Conservation (phyloP, 2,888 invertebrate genomes). For the Lasioglossum malachurum region DNA sequence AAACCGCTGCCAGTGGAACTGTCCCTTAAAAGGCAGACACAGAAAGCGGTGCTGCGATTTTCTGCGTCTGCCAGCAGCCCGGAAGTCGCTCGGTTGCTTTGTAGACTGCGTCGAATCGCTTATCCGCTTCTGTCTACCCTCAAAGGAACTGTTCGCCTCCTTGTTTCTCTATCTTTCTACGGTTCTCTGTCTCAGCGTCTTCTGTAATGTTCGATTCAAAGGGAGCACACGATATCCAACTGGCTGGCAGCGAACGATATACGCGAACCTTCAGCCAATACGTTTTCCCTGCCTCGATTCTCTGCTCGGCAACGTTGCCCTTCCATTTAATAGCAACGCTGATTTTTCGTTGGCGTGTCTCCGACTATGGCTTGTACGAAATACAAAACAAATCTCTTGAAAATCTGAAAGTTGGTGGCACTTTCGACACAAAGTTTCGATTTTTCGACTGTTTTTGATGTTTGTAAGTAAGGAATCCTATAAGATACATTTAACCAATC, state of each 20-base stretch:
- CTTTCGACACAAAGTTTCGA: too few relatives aligned
- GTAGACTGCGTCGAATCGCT: conserved; percentile 60
- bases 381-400: too few relatives aligned
- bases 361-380: too few relatives aligned
- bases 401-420: too few relatives aligned
- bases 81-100: conserved; percentile 57
- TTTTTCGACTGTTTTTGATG: too few relatives aligned
- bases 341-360: not conserved
- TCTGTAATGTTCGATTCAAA: conserved; percentile 52
- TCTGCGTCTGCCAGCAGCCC: conserved; percentile 48
- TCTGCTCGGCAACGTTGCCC: not conserved
- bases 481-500: too few relatives aligned
- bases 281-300: conserved; percentile 13
- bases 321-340: not conserved
- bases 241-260: conserved; percentile 32
- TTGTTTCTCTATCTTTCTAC: not conserved
- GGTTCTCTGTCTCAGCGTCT: not conserved
- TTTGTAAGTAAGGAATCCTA: too few relatives aligned
- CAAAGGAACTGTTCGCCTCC: conserved; percentile 55
- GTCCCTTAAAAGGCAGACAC: conserved; percentile 42
- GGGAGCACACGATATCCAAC: conserved; percentile 44
- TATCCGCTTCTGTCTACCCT: conserved; percentile 44
- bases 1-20: not conserved
- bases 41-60: not conserved
- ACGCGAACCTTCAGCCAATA: conserved; percentile 27